phyloP scores from a whole-genome alignment of 2,888 invertebrate genomes.

The Odiellus spinosus region DNA sequence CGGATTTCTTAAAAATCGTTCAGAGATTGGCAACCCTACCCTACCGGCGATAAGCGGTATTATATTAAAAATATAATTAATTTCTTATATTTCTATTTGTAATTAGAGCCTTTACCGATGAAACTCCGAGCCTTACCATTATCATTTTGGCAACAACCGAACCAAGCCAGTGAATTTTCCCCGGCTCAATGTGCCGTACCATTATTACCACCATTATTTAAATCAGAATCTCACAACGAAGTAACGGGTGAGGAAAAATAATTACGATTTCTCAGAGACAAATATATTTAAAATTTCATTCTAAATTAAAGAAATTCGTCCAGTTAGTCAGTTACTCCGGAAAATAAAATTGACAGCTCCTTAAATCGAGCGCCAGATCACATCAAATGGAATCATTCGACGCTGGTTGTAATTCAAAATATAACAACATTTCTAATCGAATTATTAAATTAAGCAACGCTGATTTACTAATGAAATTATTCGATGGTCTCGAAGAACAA shows the following conservation, averaged over 20 bases:
- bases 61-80: no score
- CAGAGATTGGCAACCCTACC: no score
- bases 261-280: no score
- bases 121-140: conserved; percentile 36
- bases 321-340: conserved; percentile 26
- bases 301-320: conserved; percentile 27
- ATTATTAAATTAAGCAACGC: conserved; percentile 32
- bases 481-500: conserved; percentile 32
- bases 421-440: no score
- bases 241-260: conserved; percentile 23
- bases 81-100: no score
- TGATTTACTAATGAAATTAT: conserved; percentile 36
- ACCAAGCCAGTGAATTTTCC: conserved; percentile 31
- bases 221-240: conserved; percentile 25
- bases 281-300: conserved; percentile 8
- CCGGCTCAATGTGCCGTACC: conserved; percentile 31
- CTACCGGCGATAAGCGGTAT: no score
- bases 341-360: conserved; percentile 9
- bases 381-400: neutral
- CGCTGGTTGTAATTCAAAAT: no score
- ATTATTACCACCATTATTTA: conserved; percentile 30
- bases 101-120: conserved; percentile 38
- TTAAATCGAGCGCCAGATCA: neutral
- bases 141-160: conserved; percentile 40
- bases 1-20: no score